Base-by-base conservation (phyloP, 2,113 vertebrate genomes). In the Penelope pileata region DNA sequence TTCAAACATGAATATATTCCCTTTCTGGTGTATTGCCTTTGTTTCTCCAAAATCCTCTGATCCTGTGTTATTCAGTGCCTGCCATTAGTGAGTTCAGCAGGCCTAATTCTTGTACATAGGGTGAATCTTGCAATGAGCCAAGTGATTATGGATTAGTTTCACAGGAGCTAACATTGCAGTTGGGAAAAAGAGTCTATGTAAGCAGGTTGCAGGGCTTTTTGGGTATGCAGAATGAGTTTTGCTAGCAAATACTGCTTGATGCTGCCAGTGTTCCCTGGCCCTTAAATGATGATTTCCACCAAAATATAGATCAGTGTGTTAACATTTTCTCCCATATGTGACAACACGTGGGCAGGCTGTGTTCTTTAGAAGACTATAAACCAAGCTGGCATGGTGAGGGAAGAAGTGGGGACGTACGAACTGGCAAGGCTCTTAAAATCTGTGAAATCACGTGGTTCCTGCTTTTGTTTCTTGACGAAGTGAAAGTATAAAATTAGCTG, bases 251-350 rank as follows among this genome's bases (percentile, higher is more conserved):
- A 69, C 54, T 10, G 17, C 1, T 2, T 78, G 86, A 56, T 90
- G 40, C 75, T 94, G 77, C 87, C 47, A 42, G 38, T 89, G 90
- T 59, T 88, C 82, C 93, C 75, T 83, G 82, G 58, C 58, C 79
- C 75, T 93, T 80, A 93, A 91, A 73, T 66, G 53, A 75, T 83
- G 91, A 75, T 96, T 94, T 95, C 70, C 78, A 64, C 91, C 60
- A 85, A 96, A 95, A 93, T 87, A 72, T 50, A 72, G 87, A 92
- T 91, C 78, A 85, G 43, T 89, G 22, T 94, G 81, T 92, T 95
- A 94, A 30, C 79, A 47, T 76, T 81, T 91, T 90, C 51, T 90
- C 56, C 32, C 9, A 3, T 83, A 42, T 63, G 74, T 93, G 92
- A 86, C 88, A 92, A 75, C 80, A 60, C 0, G 74, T 45, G n/a